Evolutionary conservation across 1,140 invertebrate genomes (phyloP).

Genomic region (Bombus confusus): DNA sequence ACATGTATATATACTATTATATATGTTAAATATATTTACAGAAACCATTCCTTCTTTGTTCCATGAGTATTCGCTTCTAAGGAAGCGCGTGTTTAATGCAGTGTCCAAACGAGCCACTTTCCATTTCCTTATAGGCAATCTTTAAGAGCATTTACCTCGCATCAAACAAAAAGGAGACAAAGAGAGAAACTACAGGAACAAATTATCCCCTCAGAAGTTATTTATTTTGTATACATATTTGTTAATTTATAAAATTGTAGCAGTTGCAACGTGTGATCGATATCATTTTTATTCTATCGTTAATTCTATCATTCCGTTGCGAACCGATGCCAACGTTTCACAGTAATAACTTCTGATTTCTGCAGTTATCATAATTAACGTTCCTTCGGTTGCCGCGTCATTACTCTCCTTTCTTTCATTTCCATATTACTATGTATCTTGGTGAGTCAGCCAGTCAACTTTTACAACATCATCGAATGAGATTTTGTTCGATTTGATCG

Average conservation of each 20-base stretch:
- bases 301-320: background rate
- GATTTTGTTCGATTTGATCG: background rate
- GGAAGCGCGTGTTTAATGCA: background rate
- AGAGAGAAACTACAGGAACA: background rate
- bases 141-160: background rate
- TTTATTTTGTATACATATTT: background rate
- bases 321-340: background rate
- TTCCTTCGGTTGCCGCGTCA: background rate
- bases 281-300: background rate
- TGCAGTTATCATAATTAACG: conserved; percentile 10
- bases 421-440: conserved; percentile 5
- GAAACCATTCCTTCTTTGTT: background rate
- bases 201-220: no score
- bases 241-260: background rate
- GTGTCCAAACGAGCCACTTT: background rate
- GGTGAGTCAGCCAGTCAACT: conserved; percentile 14
- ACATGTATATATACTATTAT: no score
- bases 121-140: conserved; percentile 6
- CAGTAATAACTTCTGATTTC: background rate
- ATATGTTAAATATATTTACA: no score
- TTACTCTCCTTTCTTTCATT: conserved; percentile 16
- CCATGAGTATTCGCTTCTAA: background rate
- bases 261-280: background rate
- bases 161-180: background rate
- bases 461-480: background rate